A percentile compares a stretch with the other conserved stretches of the same genome.
These are phyloP conservation scores for Grammomys dolichurus DNA, from an alignment of 2,113 vertebrate species.

Conservation along the genomic window DNA sequence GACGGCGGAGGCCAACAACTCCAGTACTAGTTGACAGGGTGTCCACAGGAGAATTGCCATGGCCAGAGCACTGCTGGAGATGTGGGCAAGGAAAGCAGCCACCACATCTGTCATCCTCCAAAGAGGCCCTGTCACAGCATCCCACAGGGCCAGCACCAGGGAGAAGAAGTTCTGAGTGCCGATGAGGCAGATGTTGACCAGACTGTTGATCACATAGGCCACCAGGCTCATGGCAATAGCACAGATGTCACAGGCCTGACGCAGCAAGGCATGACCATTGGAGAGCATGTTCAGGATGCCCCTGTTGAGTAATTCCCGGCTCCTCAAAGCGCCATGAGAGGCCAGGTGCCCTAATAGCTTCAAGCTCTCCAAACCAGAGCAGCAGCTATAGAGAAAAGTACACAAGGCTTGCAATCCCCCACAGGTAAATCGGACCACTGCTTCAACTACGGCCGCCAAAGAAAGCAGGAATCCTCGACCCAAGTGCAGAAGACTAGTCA, in stretches of 20 bases:
- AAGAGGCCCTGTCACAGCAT: slow-evolving; percentile 88
- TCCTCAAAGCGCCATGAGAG: slow-evolving; percentile 89
- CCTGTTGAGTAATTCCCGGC: slow-evolving; percentile 91
- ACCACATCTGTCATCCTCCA: slow-evolving; percentile 89
- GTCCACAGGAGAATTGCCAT: slow-evolving; percentile 94
- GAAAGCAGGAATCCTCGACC: slow-evolving; percentile 87
- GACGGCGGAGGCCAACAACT: slow-evolving; percentile 88
- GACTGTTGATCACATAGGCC: slow-evolving; percentile 94
- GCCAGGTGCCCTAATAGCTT: slow-evolving; percentile 93
- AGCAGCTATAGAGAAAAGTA: slow-evolving; percentile 86
- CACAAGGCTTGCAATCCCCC: slow-evolving; percentile 80
- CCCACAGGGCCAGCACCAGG: slow-evolving; percentile 87
- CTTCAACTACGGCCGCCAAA: slow-evolving; percentile 83
- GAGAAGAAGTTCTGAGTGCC: slow-evolving; percentile 92
- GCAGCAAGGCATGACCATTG: slow-evolving; percentile 87
- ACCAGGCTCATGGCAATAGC: slow-evolving; percentile 91
- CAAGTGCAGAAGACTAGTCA: slow-evolving; percentile 84
- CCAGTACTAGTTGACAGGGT: slow-evolving; percentile 91
- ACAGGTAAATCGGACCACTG: slow-evolving; percentile 80
- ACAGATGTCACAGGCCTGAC: slow-evolving; percentile 90
- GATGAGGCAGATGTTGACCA: slow-evolving; percentile 93
- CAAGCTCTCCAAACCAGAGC: slow-evolving; percentile 91
- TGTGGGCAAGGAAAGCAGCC: slow-evolving; percentile 89
- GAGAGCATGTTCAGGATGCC: slow-evolving; percentile 86
- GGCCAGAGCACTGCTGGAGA: slow-evolving; percentile 93